phyloP scores from a whole-genome alignment of 2,113 vertebrate species.

The Phylloscopus whistleri region DNA sequence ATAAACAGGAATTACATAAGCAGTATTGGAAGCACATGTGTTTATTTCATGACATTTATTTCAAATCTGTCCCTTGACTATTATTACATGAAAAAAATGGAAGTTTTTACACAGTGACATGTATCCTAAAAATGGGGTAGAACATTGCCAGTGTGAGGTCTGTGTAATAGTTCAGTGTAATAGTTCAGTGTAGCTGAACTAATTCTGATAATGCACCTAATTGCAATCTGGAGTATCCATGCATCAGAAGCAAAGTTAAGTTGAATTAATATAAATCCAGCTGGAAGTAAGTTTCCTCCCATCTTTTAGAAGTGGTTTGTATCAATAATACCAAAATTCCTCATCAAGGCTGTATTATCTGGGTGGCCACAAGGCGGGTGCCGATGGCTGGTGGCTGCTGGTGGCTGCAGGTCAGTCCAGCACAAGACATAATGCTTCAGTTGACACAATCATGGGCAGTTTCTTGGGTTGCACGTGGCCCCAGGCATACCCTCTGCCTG shows the following conservation, averaged over 20 bases:
- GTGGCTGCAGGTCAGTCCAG: neutral
- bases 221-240: neutral
- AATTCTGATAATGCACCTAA: neutral
- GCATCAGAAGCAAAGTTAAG: neutral
- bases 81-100: neutral
- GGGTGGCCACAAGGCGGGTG: neutral
- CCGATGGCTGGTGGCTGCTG: neutral
- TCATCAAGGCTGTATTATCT: neutral
- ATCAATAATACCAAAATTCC: neutral
- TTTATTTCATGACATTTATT: neutral
- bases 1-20: neutral
- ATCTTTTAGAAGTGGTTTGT: neutral
- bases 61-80: neutral
- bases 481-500: neutral
- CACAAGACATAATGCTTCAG: accelerated
- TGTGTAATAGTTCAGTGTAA: neutral
- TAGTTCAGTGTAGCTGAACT: neutral
- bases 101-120: neutral
- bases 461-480: neutral
- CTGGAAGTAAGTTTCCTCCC: neutral
- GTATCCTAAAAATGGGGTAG: neutral
- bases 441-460: neutral
- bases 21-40: neutral
- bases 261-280: neutral
- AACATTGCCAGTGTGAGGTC: neutral